Evolutionary conservation across 2,888 invertebrate genomes (phyloP).

Genomic region (Smittia sp.): DNA sequence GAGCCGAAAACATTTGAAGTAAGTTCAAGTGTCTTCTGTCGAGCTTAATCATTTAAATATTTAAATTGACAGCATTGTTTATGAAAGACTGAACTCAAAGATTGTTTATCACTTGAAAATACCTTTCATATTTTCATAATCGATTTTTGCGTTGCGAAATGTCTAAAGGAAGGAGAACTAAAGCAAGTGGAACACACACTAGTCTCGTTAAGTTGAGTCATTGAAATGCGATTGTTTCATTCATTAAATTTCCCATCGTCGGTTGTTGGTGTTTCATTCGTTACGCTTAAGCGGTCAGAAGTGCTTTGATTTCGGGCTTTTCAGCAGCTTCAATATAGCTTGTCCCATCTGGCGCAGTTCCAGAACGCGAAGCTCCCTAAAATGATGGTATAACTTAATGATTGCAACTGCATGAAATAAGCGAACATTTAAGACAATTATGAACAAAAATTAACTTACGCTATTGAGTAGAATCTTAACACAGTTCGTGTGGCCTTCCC

Average conservation of each 20-base stretch:
- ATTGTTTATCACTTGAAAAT: too few species aligned
- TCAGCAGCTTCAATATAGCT: conserved; percentile 87
- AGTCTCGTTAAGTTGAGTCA: background rate
- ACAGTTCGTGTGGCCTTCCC: conserved; percentile 93
- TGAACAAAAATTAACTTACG: conserved; percentile 57
- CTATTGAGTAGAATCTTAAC: conserved; percentile 83
- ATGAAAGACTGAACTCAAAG: too few species aligned
- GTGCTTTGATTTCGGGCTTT: conserved; percentile 83
- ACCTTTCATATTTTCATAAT: too few species aligned
- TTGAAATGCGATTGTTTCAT: background rate
- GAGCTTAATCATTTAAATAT: too few species aligned
- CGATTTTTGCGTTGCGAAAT: too few species aligned
- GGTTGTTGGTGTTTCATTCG: background rate
- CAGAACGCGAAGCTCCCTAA: conserved; percentile 78
- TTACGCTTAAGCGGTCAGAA: conserved; percentile 53
- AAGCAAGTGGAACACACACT: background rate
- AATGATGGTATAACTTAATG: conserved; percentile 45
- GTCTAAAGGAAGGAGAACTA: too few species aligned
- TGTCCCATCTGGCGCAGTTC: conserved; percentile 82
- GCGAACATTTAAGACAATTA: background rate
- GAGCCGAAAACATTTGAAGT: too few species aligned
- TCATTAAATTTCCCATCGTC: too few species aligned
- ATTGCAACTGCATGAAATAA: background rate
- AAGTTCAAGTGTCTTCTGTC: too few species aligned
- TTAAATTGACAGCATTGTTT: too few species aligned